phyloP scores from a whole-genome alignment of 2,113 vertebrate genomes.

The Seriola quinqueradiata region DNA sequence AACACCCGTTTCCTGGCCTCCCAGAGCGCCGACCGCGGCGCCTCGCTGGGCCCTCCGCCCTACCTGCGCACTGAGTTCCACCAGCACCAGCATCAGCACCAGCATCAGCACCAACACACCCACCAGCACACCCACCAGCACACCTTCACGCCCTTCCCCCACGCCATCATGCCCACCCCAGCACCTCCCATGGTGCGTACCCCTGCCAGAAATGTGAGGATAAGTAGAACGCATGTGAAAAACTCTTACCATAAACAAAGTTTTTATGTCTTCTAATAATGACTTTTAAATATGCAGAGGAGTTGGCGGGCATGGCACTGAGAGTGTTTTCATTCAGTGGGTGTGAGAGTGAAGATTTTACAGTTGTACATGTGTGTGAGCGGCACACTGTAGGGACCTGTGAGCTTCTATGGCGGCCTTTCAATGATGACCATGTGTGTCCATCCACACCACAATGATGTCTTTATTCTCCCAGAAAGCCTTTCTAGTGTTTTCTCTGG shows the following conservation, averaged over 20 bases:
- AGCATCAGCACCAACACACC: slow-evolving; percentile 93
- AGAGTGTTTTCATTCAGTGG: slow-evolving; percentile 36
- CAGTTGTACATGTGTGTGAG: slow-evolving; percentile 57
- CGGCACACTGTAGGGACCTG: slow-evolving; percentile 24
- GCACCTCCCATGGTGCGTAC: slow-evolving; percentile 99
- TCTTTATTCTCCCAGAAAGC: slow-evolving; percentile 75
- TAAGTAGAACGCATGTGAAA: slow-evolving; percentile 89
- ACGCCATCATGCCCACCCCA: slow-evolving; percentile 99
- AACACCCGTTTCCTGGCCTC: slow-evolving; percentile 98
- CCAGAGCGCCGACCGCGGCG: slow-evolving; percentile 96
- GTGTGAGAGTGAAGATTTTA: slow-evolving; percentile 38
- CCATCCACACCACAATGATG: slow-evolving; percentile 62
- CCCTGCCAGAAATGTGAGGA: slow-evolving; percentile 99
- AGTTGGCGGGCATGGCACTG: slow-evolving; percentile 5
- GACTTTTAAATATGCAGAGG: slow-evolving; percentile 28
- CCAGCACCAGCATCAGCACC: slow-evolving; percentile 96
- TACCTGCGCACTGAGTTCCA: slow-evolving; percentile 99
- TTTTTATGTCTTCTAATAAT: slow-evolving; percentile 31
- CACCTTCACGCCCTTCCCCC: slow-evolving; percentile 98
- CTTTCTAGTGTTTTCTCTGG: slow-evolving; percentile 77
- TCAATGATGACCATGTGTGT: slow-evolving; percentile 72
- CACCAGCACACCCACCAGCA: slow-evolving; percentile 99
- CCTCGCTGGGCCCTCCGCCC: slow-evolving; percentile 94
- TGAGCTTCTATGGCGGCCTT: slow-evolving; percentile 42
- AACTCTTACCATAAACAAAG: neutral